Conservation (phyloP, 2,797 vertebrate species). For the Myripristis murdjan region DNA sequence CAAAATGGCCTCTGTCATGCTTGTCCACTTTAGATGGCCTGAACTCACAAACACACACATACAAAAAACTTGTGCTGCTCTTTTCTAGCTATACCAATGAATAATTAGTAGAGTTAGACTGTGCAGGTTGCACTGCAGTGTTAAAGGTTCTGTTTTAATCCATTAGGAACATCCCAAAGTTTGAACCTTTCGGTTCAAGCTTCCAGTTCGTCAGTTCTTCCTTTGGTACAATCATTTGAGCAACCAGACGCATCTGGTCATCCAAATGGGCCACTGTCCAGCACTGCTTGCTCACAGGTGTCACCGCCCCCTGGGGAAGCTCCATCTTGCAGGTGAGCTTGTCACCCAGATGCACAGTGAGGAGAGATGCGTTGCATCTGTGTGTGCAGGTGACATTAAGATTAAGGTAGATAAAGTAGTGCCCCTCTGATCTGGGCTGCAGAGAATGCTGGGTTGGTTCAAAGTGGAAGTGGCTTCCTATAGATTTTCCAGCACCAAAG, state of each 20-base stretch:
- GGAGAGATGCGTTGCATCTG: rapidly evolving
- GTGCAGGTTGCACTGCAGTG: background rate
- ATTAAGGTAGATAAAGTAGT: constrained; percentile 72
- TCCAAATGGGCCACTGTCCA: constrained; percentile 58
- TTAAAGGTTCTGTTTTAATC: constrained; percentile 38
- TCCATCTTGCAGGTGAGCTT: constrained; percentile 62
- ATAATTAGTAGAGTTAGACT: background rate
- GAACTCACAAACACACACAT: no score
- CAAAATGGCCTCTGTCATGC: background rate
- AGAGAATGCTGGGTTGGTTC: rapidly evolving
- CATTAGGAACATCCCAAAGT: constrained; percentile 77
- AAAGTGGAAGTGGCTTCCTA: constrained; percentile 53
- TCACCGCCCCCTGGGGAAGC: background rate
- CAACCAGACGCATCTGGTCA: rapidly evolving
- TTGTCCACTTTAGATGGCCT: background rate
- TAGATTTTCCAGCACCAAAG: rapidly evolving
- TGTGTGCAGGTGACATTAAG: constrained; percentile 60
- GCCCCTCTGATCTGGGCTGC: background rate
- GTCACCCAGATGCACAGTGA: constrained; percentile 9
- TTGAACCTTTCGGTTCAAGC: constrained; percentile 52
- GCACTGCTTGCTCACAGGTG: constrained; percentile 52
- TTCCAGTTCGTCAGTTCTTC: constrained; percentile 1
- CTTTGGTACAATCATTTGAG: constrained; percentile 33
- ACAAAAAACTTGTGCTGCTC: background rate
- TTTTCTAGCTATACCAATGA: background rate